phyloP scores from a whole-genome alignment of 2,113 vertebrate species.

The Rissa tridactyla region DNA sequence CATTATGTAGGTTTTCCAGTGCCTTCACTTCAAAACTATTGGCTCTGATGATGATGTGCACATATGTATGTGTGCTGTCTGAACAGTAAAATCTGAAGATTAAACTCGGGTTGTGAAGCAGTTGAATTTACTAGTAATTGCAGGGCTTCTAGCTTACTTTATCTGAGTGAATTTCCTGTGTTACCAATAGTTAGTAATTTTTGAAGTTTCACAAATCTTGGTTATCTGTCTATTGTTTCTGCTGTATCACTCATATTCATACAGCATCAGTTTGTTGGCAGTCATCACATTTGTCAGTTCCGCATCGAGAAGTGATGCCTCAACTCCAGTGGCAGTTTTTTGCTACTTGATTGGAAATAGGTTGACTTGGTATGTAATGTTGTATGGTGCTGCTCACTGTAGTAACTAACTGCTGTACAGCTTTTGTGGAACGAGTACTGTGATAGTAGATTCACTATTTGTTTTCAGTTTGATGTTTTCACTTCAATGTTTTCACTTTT shows the following conservation, averaged over 20 bases:
- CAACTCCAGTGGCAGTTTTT: neutral
- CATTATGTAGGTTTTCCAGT: neutral
- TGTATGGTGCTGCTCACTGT: neutral
- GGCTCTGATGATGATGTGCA: neutral
- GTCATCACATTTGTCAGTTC: neutral
- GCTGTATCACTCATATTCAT: rapidly evolving
- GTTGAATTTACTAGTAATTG: neutral
- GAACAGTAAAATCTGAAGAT: neutral
- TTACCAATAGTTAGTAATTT: neutral
- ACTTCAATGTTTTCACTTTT: neutral
- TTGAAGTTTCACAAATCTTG: neutral
- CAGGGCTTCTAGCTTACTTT: neutral
- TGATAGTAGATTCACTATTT: neutral
- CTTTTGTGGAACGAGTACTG: neutral
- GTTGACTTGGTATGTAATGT: neutral
- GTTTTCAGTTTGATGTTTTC: neutral
- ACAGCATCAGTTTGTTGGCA: neutral
- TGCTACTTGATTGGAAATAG: neutral
- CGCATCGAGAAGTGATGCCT: neutral
- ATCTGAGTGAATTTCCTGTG: neutral
- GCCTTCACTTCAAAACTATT: neutral
- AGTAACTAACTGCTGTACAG: neutral
- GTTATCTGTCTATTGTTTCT: neutral
- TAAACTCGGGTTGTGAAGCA: neutral
- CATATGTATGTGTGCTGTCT: rapidly evolving